A percentile compares a stretch with the other conserved stretches of the same genome.
Conservation (phyloP, 2,888 invertebrate species). For the Phrixothrix hirtus region DNA sequence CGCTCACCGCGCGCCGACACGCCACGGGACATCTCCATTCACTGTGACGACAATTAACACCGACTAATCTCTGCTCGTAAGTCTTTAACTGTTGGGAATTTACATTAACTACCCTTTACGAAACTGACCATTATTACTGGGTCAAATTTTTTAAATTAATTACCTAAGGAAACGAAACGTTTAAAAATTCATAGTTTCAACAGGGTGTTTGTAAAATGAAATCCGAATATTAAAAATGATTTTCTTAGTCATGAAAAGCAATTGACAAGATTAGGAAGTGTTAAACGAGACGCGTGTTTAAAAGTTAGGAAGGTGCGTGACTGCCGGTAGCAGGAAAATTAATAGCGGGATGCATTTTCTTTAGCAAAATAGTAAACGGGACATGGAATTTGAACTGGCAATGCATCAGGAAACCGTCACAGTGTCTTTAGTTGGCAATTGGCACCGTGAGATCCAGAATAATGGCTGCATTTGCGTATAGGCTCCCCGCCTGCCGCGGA, state of each 20-base stretch:
- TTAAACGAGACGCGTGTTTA: slow-evolving; percentile 21
- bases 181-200: too few relatives aligned
- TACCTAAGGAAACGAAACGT: too few relatives aligned
- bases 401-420: slow-evolving; percentile 30
- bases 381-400: slow-evolving; percentile 10
- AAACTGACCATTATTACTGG: not conserved
- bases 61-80: slow-evolving; percentile 36
- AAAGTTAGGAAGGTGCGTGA: slow-evolving; percentile 27
- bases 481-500: slow-evolving; percentile 48
- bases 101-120: too few relatives aligned
- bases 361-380: slow-evolving; percentile 11
- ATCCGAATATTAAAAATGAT: slow-evolving; percentile 23
- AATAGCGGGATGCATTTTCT: slow-evolving; percentile 19
- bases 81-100: slow-evolving; percentile 28
- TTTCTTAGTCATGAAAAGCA: slow-evolving; percentile 18
- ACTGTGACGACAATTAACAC: slow-evolving; percentile 44
- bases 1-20: slow-evolving; percentile 39
- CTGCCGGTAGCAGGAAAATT: slow-evolving; percentile 10
- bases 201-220: slow-evolving; percentile 21
- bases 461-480: slow-evolving; percentile 56
- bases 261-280: slow-evolving; percentile 25
- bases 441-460: slow-evolving; percentile 51
- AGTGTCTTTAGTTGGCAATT: slow-evolving; percentile 31
- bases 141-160: slow-evolving; percentile 1
- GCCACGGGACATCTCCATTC: slow-evolving; percentile 49